A percentile compares a stretch with the other conserved stretches of the same genome.
Evolutionary conservation across 1,140 invertebrate genomes (phyloP).

Genomic region (Zaprionus inermis): DNA sequence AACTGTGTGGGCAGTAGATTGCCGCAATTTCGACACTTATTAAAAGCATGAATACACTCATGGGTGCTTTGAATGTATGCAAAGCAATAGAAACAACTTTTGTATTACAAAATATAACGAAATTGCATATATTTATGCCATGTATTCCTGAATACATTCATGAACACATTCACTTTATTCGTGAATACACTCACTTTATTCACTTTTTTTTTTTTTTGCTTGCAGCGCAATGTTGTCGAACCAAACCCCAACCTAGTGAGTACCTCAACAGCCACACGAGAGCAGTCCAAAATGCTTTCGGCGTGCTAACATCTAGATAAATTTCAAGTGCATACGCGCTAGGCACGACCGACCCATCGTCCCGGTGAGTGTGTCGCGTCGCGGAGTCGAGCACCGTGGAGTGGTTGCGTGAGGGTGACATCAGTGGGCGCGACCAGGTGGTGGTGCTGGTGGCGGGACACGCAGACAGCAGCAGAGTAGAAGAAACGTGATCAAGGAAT

Average conservation of each 20-base stretch:
- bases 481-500: constrained; percentile 65
- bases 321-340: constrained; percentile 51
- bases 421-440: constrained; percentile 33
- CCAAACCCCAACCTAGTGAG: constrained; percentile 64
- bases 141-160: background rate
- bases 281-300: constrained; percentile 52
- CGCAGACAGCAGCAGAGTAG: constrained; percentile 39
- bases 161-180: background rate
- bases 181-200: background rate
- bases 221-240: constrained; percentile 60
- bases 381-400: background rate
- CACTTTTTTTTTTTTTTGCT: constrained; percentile 3
- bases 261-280: constrained; percentile 44
- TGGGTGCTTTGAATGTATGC: background rate
- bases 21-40: background rate
- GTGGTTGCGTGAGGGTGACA: constrained; percentile 35
- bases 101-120: too few relatives aligned
- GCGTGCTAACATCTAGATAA: constrained; percentile 57
- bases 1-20: too few relatives aligned
- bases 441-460: constrained; percentile 35
- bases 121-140: background rate
- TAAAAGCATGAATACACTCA: background rate
- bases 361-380: background rate
- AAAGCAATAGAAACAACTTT: background rate
- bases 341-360: constrained; percentile 35